A percentile compares a stretch with the other conserved stretches of the same genome.
phyloP scores from a whole-genome alignment of 2,113 vertebrate genomes.

The Sinocyclocheilus anshuiensis region DNA sequence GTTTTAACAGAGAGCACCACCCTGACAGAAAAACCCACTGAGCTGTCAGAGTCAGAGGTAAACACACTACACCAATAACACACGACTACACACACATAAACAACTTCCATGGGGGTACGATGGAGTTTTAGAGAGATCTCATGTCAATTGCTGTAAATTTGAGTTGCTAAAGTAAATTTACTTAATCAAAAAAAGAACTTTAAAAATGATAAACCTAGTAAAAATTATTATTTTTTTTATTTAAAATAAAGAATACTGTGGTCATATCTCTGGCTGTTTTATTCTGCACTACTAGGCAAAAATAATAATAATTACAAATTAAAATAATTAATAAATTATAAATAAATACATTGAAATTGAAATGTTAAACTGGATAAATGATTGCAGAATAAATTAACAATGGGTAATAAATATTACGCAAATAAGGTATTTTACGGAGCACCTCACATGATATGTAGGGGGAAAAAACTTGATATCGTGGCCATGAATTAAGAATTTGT shows the following conservation, averaged over 20 bases:
- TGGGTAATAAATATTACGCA: not conserved
- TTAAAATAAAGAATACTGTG: too few relatives aligned
- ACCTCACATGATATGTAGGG: not conserved
- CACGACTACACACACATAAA: constrained; percentile 2
- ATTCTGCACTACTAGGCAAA: not conserved
- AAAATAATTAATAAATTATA: not conserved
- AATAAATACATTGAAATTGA: too few relatives aligned
- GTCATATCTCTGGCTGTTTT: not conserved
- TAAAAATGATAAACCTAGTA: too few relatives aligned
- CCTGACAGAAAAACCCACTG: constrained; percentile 86
- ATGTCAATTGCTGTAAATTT: too few relatives aligned
- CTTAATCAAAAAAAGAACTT: too few relatives aligned
- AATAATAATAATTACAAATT: not conserved
- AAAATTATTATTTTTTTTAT: too few relatives aligned
- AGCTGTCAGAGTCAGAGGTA: constrained; percentile 90
- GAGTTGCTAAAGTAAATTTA: not conserved
- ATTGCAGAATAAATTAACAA: not conserved
- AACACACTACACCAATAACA: not conserved
- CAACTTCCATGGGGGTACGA: not conserved
- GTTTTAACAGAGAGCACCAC: constrained; percentile 84
- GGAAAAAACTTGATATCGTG: not conserved
- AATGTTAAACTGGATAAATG: not conserved
- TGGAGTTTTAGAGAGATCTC: not conserved
- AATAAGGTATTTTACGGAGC: not conserved
- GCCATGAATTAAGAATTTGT: not conserved